Base-by-base conservation (phyloP, 2,888 invertebrate species). In the Drosophila diplacantha region DNA sequence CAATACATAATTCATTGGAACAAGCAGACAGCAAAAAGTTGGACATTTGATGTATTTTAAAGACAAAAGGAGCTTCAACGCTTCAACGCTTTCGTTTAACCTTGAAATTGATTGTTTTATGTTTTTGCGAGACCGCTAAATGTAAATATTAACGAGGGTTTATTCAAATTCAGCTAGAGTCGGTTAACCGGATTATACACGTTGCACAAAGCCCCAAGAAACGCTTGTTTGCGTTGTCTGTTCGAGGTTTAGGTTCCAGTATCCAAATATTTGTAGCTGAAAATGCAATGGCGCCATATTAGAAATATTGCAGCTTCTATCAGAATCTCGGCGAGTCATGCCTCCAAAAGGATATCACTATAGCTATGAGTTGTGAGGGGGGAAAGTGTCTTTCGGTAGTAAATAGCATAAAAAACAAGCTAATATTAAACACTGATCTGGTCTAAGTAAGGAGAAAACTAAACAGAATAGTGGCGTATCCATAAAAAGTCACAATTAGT, bases 101-200 rank as follows among this genome's bases (percentile, higher is more conserved):
- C 58, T 58, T 58, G 54, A 58, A 43, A 22, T 37, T 22, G 5
- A 16, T 20, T 35, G 18, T 55, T 55, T 49, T 26, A 26, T 47
- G 35, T 22, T 32, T 52, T 38, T 34, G 44, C 24, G 24, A 34
- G 6, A 49, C 49, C 54, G 49, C 49, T 37, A 20, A 49, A 50
- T 49, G 49, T 55, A 55, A 55, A 56, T 55, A 29, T 1, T 16
- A 3, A 24, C 24, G 7, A 11, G n/a, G n/a, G 22, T 31, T 51
- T 56, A 56, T 56, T 51, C n/a, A 51, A 56, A 55, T 55, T 31
- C 8, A 14, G 6, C 11, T 32, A 14, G 9, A 46, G 20, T n/a
- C n/a, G n/a, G n/a, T 35, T 34, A 49, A 49, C 32, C 34, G 31
- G 31, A 46, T 9, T 20, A 9, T 20, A 9, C 2, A 11, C 6